Percentiles rank a stretch among this genome's conserved stretches.
Evolutionary conservation across 2,888 invertebrate genomes (phyloP).

Genomic region (Encarsia formosa): DNA sequence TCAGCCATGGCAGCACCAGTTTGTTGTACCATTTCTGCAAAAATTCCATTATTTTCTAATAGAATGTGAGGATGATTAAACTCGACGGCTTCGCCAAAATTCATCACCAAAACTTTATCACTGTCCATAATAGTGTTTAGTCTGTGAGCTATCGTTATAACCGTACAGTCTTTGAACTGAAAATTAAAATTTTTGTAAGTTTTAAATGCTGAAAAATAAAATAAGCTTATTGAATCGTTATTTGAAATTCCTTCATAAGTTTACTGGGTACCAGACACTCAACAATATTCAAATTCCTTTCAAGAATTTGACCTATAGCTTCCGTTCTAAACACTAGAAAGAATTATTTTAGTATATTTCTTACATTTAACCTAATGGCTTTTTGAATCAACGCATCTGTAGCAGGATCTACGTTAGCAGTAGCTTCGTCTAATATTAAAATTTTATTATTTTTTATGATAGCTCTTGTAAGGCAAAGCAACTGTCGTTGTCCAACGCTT

Average conservation of each 20-base stretch:
- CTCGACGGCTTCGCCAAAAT: constrained; percentile 70
- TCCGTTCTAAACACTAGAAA: neutral
- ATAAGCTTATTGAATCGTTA: no score
- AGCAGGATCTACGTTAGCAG: constrained; percentile 80
- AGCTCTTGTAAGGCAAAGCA: constrained; percentile 83
- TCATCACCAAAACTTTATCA: constrained; percentile 82
- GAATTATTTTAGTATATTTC: neutral
- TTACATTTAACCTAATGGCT: constrained; percentile 68
- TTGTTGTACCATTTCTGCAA: constrained; percentile 6
- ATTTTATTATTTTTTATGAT: constrained; percentile 75
- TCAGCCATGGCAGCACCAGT: constrained; percentile 1
- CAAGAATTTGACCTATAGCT: constrained; percentile 48
- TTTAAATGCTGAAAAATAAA: no score
- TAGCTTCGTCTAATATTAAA: constrained; percentile 85
- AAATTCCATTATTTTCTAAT: constrained; percentile 46
- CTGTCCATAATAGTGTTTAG: no score
- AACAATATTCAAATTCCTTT: no score
- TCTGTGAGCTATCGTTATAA: constrained; percentile 86
- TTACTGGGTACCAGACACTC: no score
- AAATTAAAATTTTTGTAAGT: constrained; percentile 3
- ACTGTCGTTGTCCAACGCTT: constrained; percentile 83
- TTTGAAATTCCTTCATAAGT: no score
- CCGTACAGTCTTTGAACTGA: constrained; percentile 69
- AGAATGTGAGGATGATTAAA: constrained; percentile 68
- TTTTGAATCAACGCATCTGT: constrained; percentile 82